A percentile compares a stretch with the other conserved stretches of the same genome.
Evolutionary conservation across 2,888 invertebrate genomes (phyloP).

Genomic region (Lamproptera curius): DNA sequence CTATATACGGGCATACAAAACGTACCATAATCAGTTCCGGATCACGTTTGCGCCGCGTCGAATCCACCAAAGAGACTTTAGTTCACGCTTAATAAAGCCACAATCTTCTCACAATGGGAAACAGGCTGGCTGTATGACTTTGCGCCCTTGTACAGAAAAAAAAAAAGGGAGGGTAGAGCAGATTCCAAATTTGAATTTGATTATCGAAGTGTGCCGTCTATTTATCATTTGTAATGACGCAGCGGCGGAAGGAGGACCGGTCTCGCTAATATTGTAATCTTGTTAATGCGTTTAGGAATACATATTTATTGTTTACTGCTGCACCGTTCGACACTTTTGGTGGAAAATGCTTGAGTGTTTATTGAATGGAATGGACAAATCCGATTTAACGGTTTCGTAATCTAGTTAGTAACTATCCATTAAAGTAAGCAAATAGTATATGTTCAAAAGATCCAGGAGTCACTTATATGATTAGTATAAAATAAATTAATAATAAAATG

Average conservation of each 20-base stretch:
- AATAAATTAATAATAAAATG: too few species aligned
- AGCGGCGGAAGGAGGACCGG: constrained; percentile 56
- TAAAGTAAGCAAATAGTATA: too few species aligned
- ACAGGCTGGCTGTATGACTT: constrained; percentile 54
- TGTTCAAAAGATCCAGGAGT: too few species aligned
- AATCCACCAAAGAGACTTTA: constrained; percentile 75
- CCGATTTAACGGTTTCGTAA: too few species aligned
- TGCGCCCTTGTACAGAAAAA: constrained; percentile 48
- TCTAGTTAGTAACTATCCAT: too few species aligned
- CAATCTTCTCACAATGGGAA: constrained; percentile 74
- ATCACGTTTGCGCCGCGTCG: constrained; percentile 80
- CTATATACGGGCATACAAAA: constrained; percentile 73
- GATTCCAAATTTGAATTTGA: constrained; percentile 79
- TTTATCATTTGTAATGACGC: constrained; percentile 77
- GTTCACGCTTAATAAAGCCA: constrained; percentile 75
- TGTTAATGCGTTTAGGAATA: constrained; percentile 71
- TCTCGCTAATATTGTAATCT: constrained; percentile 74
- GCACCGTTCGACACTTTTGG: constrained; percentile 18
- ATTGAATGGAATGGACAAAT: constrained; percentile 59
- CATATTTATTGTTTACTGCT: constrained; percentile 53
- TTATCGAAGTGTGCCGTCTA: constrained; percentile 77
- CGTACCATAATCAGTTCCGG: constrained; percentile 72
- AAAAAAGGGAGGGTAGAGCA: constrained; percentile 61
- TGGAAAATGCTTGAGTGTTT: constrained; percentile 55
- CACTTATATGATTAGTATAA: too few species aligned